Evolutionary conservation across 2,797 vertebrate genomes (phyloP), one percentile per base, ranked within the genome.

Genomic region (Lutjanus campechanus): DNA sequence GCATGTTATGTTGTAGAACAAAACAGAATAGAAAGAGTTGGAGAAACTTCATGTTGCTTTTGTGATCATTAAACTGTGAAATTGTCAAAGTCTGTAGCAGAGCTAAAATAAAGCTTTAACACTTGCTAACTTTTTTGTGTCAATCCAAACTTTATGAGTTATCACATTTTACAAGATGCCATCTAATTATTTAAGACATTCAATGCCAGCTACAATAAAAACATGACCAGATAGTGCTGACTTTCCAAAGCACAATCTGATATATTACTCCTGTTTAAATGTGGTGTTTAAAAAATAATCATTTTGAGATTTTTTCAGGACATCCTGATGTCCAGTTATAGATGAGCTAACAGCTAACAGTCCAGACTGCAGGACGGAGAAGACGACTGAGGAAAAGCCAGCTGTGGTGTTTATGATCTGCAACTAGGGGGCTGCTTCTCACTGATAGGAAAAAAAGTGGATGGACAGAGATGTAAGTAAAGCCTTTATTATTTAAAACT

Each of bases 71-170:
- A 16, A 41, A 47, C 47, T 74, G 61, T 58, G 47, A 63, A 54
- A 47, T 15, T 47, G 44, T 55, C 15, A 22, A 53, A 66, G 49
- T 74, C 22, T 54, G 49, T 59, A 16, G 63, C 62, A 65, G 65
- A 59, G 44, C 43, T 8, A 63, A 83, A 91, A 85, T 88, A 86
- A 88, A 90, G 62, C 20, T 40, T 4, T 15, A 72, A 20, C 12
- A 20, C 20, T 49, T 25, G 22, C 8, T 19, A 1, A 16, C 8
- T 16, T 40, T n/a, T 49, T 49, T 76, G 47, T 46, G 17, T 78
- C 12, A 64, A 60, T 0, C 2, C 16, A 58, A 17, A 58, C 11
- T 41, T 46, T 36, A 5, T 20, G 15, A 54, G 8, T 59, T 20
- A 40, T 43, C 29, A 11, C 40, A 11, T 36, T 36, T 17, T 29